Conservation (phyloP, 2,888 invertebrate genomes). For the Glaucopsyche alexis region DNA sequence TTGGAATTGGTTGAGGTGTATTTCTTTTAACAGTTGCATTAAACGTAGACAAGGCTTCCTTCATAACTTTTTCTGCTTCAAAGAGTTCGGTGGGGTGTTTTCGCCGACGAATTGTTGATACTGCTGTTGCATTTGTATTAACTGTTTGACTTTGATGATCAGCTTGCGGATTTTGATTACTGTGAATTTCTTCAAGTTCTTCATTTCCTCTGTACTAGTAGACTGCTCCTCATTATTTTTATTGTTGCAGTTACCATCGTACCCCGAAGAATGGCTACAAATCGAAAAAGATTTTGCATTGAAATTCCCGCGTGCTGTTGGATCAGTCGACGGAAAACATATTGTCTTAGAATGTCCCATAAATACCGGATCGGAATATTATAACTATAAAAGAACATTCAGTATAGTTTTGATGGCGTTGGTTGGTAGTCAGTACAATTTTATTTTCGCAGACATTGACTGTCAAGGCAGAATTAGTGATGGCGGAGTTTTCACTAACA, state of each 20-base stretch:
- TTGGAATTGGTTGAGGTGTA: conserved; percentile 25
- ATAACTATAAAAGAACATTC: conserved; percentile 41
- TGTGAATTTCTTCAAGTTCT: conserved; percentile 30
- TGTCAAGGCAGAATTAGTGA: conserved; percentile 38
- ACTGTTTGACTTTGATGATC: conserved; percentile 34
- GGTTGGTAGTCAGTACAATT: conserved; percentile 41
- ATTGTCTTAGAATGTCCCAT: conserved; percentile 34
- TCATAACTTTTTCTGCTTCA: conserved; percentile 38
- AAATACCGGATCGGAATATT: conserved; percentile 34
- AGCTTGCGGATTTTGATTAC: conserved; percentile 23
- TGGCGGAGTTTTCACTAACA: conserved; percentile 34
- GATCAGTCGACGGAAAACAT: conserved; percentile 34
- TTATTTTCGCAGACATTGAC: conserved; percentile 41
- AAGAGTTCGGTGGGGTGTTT: neutral
- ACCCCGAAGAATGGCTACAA: conserved; percentile 32
- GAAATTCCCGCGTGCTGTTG: conserved; percentile 32
- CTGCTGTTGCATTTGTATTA: conserved; percentile 35
- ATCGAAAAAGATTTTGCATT: conserved; percentile 27
- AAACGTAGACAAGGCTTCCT: conserved; percentile 37
- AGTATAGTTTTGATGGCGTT: conserved; percentile 42
- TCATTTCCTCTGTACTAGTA: conserved; percentile 30
- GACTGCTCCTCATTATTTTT: conserved; percentile 29
- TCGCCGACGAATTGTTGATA: conserved; percentile 27
- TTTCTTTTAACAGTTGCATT: conserved; percentile 38
- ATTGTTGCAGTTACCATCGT: conserved; percentile 33